Base-by-base conservation (phyloP, 2,888 invertebrate species). In the Drosophila greeni region DNA sequence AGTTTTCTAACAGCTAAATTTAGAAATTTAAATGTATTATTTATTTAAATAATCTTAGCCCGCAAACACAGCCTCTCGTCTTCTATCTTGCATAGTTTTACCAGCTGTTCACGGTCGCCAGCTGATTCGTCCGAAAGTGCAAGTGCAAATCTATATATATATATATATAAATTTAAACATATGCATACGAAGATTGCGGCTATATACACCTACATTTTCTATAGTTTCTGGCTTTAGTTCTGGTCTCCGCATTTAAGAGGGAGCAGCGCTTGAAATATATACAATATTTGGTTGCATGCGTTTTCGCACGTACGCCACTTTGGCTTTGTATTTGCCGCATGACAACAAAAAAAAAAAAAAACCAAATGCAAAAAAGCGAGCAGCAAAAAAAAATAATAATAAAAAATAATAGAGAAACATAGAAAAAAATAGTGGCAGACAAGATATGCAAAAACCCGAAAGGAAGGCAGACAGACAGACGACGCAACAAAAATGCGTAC, bases 221-320 rank as follows among this genome's bases (percentile, higher is more conserved):
- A 42, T 42, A 42, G 24, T 68, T 66, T 62, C 29, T 48, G 29
- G 31, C 66, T 31, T 65, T 52, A 61, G 61, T 61, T 61, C 23
- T 61, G 61, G 58, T 59, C 33, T 24, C 51, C 43, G 18, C 48
- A 54, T 56, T 62, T 56, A 73, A 62, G 48, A 31, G 58, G 45
- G 66, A 40, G 66, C 34, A 33, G n/a, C 34, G 52, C 29, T 52
- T 40, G 31, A 26, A 60, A 42, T 49, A 53, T 53, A 29, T 48
- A 42, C 16, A 74, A 67, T 79, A 72, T 80, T 80, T 65, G 82
- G 72, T 73, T 85, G 87, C 88, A 87, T 87, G 87, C 83, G 81
- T 85, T 86, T 87, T 86, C 72, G 86, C 87, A 87, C 87, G 87
- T 87, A 87, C 85, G 86, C 87, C 87, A 87, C 64, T 75, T 60